Conservation (phyloP, 35 echinoderm and acorn worm genomes). For the Apostichopus californicus region DNA sequence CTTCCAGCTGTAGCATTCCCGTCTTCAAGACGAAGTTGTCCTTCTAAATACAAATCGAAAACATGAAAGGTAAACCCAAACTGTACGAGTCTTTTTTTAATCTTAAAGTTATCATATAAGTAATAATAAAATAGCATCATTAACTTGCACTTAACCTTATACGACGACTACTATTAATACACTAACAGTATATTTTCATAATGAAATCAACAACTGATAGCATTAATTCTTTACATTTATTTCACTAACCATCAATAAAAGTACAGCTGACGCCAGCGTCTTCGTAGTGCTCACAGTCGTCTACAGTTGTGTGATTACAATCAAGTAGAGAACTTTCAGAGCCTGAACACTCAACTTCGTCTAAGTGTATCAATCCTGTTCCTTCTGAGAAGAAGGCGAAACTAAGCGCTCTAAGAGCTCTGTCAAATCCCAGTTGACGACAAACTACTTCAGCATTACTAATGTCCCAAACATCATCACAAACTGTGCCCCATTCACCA, state of each 20-base stretch:
- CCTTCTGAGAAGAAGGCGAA: background rate
- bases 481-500: conserved; percentile 54
- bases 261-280: conserved; percentile 47
- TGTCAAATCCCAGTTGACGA: conserved; percentile 2
- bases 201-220: too few species aligned
- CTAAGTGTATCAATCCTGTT: conserved; percentile 43
- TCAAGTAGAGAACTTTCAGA: conserved; percentile 24
- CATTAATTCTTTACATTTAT: too few species aligned
- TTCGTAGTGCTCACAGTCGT: conserved; percentile 57
- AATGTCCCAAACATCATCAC: conserved; percentile 53
- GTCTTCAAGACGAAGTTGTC: background rate
- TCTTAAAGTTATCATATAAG: too few species aligned
- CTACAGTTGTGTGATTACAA: background rate
- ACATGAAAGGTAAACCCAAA: too few species aligned
- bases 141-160: too few species aligned
- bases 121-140: too few species aligned
- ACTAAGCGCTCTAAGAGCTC: background rate
- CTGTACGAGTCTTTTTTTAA: too few species aligned
- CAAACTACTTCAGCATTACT: conserved; percentile 47
- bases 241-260: background rate
- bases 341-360: conserved; percentile 30
- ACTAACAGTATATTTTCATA: too few species aligned
- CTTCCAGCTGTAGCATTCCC: background rate
- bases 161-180: too few species aligned
- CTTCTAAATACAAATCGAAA: background rate